Percentiles rank a stretch among this genome's conserved stretches.
phyloP scores from a whole-genome alignment of 2,888 invertebrate genomes.

The Antheraea yamamai region DNA sequence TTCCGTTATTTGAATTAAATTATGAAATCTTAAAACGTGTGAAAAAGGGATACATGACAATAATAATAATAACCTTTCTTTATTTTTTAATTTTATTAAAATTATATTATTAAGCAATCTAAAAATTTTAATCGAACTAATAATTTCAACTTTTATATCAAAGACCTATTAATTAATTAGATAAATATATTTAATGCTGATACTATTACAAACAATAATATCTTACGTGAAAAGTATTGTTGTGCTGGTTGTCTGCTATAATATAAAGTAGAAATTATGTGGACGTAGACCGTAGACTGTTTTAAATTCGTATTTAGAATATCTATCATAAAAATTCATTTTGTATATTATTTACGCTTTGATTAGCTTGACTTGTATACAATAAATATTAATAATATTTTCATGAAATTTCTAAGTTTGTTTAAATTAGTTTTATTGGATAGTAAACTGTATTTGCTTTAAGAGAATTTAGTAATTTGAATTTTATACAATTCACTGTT shows the following conservation, averaged over 20 bases:
- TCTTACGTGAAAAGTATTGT: not conserved
- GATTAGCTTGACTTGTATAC: not conserved
- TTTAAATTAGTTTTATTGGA: not conserved
- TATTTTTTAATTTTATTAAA: too few species aligned
- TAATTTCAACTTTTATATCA: not conserved
- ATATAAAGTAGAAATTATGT: too few species aligned
- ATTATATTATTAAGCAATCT: not conserved
- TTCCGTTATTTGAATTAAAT: slow-evolving; percentile 18
- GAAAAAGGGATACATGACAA: not conserved
- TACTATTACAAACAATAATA: not conserved
- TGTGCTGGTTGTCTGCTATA: not conserved
- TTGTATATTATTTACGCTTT: too few species aligned
- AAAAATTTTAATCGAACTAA: not conserved
- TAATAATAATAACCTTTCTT: not conserved
- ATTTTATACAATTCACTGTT: not conserved
- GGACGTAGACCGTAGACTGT: too few species aligned
- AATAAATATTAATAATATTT: not conserved
- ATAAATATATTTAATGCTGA: not conserved
- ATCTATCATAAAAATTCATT: too few species aligned
- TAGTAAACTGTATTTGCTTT: not conserved
- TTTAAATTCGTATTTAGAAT: too few species aligned
- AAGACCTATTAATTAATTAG: not conserved
- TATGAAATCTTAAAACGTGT: not conserved
- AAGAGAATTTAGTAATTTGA: not conserved
- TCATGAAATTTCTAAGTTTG: not conserved